Conservation (phyloP, 2,113 vertebrate species). For the Parotia lawesii region DNA sequence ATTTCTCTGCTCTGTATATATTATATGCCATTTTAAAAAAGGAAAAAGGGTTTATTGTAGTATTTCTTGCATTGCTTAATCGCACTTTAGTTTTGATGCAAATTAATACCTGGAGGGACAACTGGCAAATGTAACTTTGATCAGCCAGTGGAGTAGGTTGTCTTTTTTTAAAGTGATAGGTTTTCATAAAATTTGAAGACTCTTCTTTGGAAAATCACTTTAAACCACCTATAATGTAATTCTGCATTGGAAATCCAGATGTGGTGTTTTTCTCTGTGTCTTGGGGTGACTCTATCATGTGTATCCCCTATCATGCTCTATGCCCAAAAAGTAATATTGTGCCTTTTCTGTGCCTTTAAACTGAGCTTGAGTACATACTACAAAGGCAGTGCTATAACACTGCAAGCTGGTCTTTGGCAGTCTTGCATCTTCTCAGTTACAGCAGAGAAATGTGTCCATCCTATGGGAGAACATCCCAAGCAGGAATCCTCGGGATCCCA, state of each 20-base stretch:
- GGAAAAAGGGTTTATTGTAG: neutral
- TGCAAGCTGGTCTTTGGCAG: neutral
- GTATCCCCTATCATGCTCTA: no score
- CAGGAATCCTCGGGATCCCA: neutral
- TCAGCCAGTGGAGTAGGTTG: neutral
- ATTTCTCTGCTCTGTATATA: neutral
- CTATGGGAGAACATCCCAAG: neutral
- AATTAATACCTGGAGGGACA: neutral
- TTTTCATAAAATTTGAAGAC: neutral
- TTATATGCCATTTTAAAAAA: neutral
- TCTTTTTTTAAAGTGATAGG: neutral
- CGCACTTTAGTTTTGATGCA: neutral
- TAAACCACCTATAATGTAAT: neutral
- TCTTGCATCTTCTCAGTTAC: neutral
- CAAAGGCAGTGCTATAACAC: neutral
- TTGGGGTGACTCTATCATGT: no score
- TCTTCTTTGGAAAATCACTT: neutral
- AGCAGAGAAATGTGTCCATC: neutral
- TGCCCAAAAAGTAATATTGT: no score
- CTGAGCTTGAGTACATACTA: no score
- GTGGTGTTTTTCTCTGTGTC: neutral
- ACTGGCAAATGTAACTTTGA: neutral
- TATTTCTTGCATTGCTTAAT: neutral
- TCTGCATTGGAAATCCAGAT: neutral
- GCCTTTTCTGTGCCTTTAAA: no score